These are phyloP conservation scores for Standfussiana lucernea DNA, from an alignment of 2,888 invertebrate genomes.

Conservation along the genomic window DNA sequence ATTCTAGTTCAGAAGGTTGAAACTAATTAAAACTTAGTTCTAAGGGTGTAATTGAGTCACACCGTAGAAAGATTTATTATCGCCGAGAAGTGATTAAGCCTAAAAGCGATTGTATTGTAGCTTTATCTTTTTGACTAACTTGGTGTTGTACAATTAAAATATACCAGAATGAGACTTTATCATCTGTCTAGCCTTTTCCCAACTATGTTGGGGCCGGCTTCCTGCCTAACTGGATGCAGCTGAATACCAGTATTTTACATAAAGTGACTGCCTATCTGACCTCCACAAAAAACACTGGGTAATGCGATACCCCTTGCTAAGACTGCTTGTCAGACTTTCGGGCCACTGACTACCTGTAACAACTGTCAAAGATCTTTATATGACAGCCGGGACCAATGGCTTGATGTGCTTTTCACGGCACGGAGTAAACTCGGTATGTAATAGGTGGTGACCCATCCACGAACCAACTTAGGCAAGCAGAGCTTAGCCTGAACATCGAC, in stretches of 20 bases:
- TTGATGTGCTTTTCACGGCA: not conserved
- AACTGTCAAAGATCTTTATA: not conserved
- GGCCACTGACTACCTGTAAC: no score
- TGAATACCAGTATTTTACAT: not conserved
- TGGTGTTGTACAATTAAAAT: not conserved
- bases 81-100: not conserved
- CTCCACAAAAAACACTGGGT: no score
- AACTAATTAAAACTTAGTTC: constrained; percentile 28
- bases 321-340: no score
- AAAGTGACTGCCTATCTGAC: not conserved
- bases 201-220: not conserved
- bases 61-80: constrained; percentile 18
- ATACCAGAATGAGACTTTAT: not conserved
- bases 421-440: not conserved
- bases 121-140: not conserved
- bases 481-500: no score
- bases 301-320: no score
- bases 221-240: not conserved
- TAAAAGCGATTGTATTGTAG: not conserved
- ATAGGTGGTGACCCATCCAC: not conserved
- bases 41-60: constrained; percentile 12
- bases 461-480: no score
- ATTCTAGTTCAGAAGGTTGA: constrained; percentile 7
- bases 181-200: not conserved
- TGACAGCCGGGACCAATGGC: not conserved